Base-by-base conservation (phyloP, 2,113 vertebrate genomes). In the Marmota flaviventris region DNA sequence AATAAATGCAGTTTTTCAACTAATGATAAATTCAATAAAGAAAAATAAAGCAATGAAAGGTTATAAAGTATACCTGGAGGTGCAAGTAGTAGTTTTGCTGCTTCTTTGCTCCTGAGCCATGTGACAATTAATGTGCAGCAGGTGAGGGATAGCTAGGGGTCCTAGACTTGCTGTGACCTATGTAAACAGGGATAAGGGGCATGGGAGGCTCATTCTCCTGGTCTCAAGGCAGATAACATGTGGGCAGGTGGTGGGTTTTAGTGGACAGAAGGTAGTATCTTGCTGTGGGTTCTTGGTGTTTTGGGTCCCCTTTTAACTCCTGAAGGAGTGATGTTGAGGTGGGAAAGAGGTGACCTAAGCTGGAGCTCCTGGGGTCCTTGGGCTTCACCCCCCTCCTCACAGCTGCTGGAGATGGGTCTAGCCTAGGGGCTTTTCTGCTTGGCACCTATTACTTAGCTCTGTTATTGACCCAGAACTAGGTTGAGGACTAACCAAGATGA, bases 221-320 rank as follows among this genome's bases (percentile, higher is more conserved):
- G 4, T 24, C 42, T 69, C 45, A 42, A n/a, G 37, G 29, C n/a
- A 51, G 48, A 51, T 0, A 42, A 56, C 37, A 45, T 13, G 20
- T 27, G 2, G 34, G 25, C 24, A 84, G 25, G 1, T 0, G 24
- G 3, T 39, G 5, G 5, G 25, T 20, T 7, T 37, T 37, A 37
- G 29, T 24, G 7, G 1, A 48, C 34, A 25, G 32, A 77, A 3
- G 12, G 7, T 16, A 72, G 75, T 32, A 20, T 48, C 34, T 78
- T 81, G 37, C 25, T 61, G 34, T 10, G 11, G 56, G 61, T 10
- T 5, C 8, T 0, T 65, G 48, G 4, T 14, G 12, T 65, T 93
- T 22, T 67, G 27, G 6, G 29, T 37, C 17, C 10, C 25, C 2
- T 75, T 20, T 82, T 45, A 2, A 51, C 27, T 81, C 24, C 34